Evolutionary conservation across 2,888 invertebrate species (phyloP), one percentile per base, ranked within the genome.

Genomic region (Morpho achilles): DNA sequence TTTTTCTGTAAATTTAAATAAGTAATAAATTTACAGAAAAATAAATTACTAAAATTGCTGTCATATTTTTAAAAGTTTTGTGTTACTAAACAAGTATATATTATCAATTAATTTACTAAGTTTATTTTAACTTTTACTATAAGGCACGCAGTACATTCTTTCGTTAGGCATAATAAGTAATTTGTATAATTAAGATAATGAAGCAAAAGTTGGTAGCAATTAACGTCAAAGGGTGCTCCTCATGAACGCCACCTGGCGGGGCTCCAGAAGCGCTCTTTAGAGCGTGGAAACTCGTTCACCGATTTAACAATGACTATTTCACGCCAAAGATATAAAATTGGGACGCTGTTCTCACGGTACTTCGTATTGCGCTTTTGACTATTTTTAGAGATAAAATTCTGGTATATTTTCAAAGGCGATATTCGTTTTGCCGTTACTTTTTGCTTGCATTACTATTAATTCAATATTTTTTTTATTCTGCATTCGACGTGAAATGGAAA

Each of bases 151-250:
- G 60, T 56, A 62, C 65, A 66, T 68, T 69, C 69, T 69, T 69
- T 68, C 63, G 68, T 69, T 68, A 67, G 64, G 64, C 62, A 67
- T 69, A 69, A 70, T 72, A 72, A 72, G 71, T 72, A 71, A 72
- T 71, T 73, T 69, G 69, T 68, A 67, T 74, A 75, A 75, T 76
- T 74, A 71, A 70, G 77, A 85, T 84, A 86, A 88, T 87, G 87
- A 82, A 78, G 76, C 77, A 79, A 79, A 80, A 84, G 82, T 82
- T 85, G 79, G 82, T 76, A 86, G 87, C 87, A 89, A 87, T 89
- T 89, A 89, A 83, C 76, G 69, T 66, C 65, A 65, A 75, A 82
- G 84, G 79, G 84, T 79, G 72, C 85, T 84, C 70, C 74, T 74
- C 76, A 72, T 74, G 76, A 84, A 86, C 76, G 82, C 77, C 80